Conservation (phyloP, 2,797 vertebrate genomes). For the Gouania willdenowi region DNA sequence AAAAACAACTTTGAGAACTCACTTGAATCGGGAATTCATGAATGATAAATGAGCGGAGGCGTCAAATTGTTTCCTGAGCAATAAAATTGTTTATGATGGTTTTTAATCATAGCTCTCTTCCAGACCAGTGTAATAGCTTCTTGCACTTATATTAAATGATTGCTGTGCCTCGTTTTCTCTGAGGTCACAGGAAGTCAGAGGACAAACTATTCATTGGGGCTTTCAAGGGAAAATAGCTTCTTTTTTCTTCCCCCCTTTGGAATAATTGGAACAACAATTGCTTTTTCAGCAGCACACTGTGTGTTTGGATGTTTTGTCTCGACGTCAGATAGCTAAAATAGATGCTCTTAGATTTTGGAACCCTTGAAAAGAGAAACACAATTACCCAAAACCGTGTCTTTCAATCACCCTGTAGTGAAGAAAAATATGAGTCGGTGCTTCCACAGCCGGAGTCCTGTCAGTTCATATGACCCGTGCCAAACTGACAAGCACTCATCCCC, state of each 20-base stretch:
- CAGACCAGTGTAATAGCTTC: constrained; percentile 5
- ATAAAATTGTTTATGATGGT: constrained; percentile 20
- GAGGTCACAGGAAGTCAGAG: constrained; percentile 7
- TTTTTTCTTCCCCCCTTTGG: too few species aligned
- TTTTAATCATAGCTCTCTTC: constrained; percentile 25
- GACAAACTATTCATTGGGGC: not conserved
- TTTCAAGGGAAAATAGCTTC: too few species aligned
- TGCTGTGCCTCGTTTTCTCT: constrained; percentile 1
- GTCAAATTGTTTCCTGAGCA: constrained; percentile 33
- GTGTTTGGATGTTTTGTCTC: constrained; percentile 6
- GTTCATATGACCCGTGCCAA: constrained; percentile 41
- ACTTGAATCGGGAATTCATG: constrained; percentile 48
- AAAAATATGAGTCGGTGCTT: constrained; percentile 45
- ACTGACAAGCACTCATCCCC: constrained; percentile 44
- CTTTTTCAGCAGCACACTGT: not conserved
- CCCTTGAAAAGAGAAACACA: constrained; percentile 34
- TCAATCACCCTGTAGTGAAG: constrained; percentile 35
- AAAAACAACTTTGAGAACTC: constrained; percentile 34
- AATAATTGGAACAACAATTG: too few species aligned
- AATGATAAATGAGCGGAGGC: constrained; percentile 47
- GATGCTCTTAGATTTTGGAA: constrained; percentile 19
- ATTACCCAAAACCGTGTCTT: constrained; percentile 40
- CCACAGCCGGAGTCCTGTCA: constrained; percentile 54
- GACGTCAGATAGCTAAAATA: constrained; percentile 24
- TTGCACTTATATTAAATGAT: constrained; percentile 4